A percentile compares a stretch with the other conserved stretches of the same genome.
These are phyloP conservation scores for Hafferia zeledoni DNA, from an alignment of 2,797 vertebrate genomes.

Conservation along the genomic window DNA sequence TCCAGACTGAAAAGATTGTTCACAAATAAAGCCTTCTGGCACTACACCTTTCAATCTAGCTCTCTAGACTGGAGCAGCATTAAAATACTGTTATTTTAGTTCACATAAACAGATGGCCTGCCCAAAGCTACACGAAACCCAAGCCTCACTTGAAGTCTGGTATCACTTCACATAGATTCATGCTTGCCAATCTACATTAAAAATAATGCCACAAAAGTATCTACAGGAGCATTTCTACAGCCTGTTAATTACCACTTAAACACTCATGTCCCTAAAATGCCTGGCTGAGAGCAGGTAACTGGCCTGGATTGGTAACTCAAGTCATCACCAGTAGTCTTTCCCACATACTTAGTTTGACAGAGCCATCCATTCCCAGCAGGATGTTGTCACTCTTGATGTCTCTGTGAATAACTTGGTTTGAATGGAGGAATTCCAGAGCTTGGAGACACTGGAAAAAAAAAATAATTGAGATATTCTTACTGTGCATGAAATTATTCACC, in stretches of 20 bases:
- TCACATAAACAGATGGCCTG: background rate
- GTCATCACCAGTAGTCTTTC: background rate
- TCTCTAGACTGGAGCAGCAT: background rate
- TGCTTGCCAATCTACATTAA: background rate
- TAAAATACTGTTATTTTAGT: background rate
- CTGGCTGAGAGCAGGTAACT: background rate
- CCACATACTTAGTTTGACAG: conserved; percentile 93
- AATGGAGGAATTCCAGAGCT: conserved; percentile 95
- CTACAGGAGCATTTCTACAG: background rate
- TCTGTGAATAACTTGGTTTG: conserved; percentile 95
- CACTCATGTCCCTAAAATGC: background rate
- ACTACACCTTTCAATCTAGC: background rate
- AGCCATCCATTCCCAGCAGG: conserved; percentile 95
- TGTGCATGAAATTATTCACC: background rate
- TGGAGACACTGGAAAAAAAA: conserved; percentile 87
- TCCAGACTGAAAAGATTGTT: background rate
- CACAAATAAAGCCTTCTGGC: background rate
- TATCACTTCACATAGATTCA: background rate
- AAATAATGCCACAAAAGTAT: background rate
- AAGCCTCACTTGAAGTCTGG: background rate
- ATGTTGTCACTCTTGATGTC: conserved; percentile 99
- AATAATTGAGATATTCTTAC: background rate
- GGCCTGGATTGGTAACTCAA: background rate
- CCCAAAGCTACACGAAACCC: background rate
- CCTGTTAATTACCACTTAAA: background rate